Evolutionary conservation across 2,113 vertebrate genomes (phyloP), one percentile per base, ranked within the genome.

Genomic region (Oreotragus oreotragus): DNA sequence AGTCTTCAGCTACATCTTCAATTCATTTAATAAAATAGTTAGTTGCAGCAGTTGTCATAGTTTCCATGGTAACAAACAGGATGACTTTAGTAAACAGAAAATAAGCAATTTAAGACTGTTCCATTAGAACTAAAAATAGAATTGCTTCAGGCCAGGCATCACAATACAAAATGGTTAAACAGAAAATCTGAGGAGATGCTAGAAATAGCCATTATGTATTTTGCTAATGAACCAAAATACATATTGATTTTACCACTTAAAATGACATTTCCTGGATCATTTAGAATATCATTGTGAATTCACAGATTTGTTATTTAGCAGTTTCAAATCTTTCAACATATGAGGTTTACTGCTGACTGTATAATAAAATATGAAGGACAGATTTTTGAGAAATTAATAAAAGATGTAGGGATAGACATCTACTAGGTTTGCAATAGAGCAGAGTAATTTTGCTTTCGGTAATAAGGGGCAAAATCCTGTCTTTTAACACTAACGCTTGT

Each of bases 31-130:
- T 98, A 98, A 98, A 98, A 98, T 97, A 98, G 98, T 98, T 99
- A 98, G 97, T 98, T 97, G 96, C 97, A 98, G 97, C 98, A 98
- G 98, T 98, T 98, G 98, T 98, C 98, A 97, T 73, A 79, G 99
- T 99, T 99, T 94, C 99, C 98, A 99, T 99, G 98, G 99, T 97
- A 99, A 99, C 99, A 98, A 98, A 98, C 90, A 84, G 97, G 98
- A 98, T 98, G 96, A 98, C 98, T 99, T 99, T 98, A 98, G 98
- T 99, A 99, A 99, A 99, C 98, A 99, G 98, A 99, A 99, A 99
- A 99, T 99, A 99, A 99, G 98, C 99, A 99, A 99, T 99, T 99
- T 99, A 99, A 98, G 98, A 97, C 97, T 97, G 98, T 98, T 98
- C 98, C 91, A 98, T 98, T 98, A 98, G 96, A 92, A 94, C 98